Conservation (phyloP, 2,888 invertebrate species). For the Melanchra persicariae region DNA sequence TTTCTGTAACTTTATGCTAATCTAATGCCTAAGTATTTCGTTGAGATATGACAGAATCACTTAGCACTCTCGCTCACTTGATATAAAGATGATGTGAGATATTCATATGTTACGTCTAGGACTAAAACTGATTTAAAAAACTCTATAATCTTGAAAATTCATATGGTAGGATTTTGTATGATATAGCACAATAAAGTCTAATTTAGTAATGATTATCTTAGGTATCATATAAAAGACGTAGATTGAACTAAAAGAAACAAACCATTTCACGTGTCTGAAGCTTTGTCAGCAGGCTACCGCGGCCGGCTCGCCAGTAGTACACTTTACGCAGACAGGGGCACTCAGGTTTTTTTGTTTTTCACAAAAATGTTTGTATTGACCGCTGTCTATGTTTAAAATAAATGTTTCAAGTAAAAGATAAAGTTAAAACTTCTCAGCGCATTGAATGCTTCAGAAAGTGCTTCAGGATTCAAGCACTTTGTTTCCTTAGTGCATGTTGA, state of each 20-base stretch:
- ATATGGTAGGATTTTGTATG: background rate
- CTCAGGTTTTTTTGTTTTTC: background rate
- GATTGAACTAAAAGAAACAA: background rate
- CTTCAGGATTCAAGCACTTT: conserved; percentile 16
- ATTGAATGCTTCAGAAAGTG: conserved; percentile 18
- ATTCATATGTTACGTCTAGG: background rate
- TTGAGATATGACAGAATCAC: conserved; percentile 33
- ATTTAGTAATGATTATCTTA: background rate
- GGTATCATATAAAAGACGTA: background rate
- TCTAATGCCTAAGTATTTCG: too few species aligned
- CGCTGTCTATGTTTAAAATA: background rate
- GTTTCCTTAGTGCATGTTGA: background rate
- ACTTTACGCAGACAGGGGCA: background rate
- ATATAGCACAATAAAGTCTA: background rate
- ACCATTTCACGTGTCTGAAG: conserved; percentile 4
- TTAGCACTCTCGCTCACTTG: conserved; percentile 8
- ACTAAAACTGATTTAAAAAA: background rate
- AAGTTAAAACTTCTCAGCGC: background rate
- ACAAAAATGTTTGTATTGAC: conserved; percentile 3
- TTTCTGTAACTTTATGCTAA: conserved; percentile 18
- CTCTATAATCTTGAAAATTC: background rate
- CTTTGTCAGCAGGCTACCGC: conserved; percentile 22
- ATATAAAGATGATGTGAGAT: conserved; percentile 9
- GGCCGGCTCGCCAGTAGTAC: background rate
- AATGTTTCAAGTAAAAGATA: conserved; percentile 14